phyloP scores from a whole-genome alignment of 2,113 vertebrate genomes.

The Rhizomys pruinosus region DNA sequence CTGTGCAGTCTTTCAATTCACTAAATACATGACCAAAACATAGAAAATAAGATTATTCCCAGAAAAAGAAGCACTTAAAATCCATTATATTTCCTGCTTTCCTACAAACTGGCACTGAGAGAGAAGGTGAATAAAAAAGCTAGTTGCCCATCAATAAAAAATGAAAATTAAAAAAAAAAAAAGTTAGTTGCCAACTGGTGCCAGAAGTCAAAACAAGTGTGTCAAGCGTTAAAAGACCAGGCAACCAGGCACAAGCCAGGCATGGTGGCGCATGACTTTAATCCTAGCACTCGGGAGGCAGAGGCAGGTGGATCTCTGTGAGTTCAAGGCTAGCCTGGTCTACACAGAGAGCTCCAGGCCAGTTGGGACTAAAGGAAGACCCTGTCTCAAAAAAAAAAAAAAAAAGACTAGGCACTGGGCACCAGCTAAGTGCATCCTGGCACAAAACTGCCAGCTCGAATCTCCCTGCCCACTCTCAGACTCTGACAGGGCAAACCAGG shows the following conservation, averaged over 20 bases:
- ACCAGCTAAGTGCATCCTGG: not conserved
- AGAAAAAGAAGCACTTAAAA: not conserved
- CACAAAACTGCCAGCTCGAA: not conserved
- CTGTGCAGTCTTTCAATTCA: not conserved
- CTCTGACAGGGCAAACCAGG: not conserved
- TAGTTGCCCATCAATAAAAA: no score
- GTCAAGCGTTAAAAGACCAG: not conserved
- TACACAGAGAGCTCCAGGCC: no score
- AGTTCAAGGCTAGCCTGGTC: no score
- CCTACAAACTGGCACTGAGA: not conserved
- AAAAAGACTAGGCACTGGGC: not conserved
- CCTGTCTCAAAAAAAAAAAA: no score
- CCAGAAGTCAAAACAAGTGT: conserved; percentile 13
- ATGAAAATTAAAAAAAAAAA: no score
- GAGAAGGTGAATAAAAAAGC: not conserved
- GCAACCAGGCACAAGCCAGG: no score
- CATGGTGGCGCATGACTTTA: no score
- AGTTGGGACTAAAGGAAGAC: no score
- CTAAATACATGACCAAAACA: not conserved
- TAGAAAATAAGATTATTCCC: not conserved
- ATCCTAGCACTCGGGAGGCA: no score
- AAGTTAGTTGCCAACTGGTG: not conserved
- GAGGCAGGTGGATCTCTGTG: no score
- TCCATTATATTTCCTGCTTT: not conserved
- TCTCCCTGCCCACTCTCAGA: not conserved